phyloP scores from a whole-genome alignment of 2,888 invertebrate genomes.

The Limnephilus lunatus region DNA sequence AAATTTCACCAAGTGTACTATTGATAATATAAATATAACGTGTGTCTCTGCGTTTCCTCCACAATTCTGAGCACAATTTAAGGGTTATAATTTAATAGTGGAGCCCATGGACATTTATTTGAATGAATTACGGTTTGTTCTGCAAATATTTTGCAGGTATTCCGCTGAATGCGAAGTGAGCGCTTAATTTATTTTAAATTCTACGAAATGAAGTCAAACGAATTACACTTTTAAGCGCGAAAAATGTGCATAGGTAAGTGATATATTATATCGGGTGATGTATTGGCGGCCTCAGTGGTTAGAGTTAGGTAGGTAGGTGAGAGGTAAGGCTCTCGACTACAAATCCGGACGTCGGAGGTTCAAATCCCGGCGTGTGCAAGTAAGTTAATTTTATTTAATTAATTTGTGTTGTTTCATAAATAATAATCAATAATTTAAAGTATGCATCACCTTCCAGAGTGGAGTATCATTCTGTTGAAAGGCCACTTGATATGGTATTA shows the following conservation, averaged over 20 bases:
- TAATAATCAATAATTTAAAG: too few species aligned
- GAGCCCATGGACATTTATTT: neutral
- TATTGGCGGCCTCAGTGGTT: neutral
- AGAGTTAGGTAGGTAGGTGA: too few species aligned
- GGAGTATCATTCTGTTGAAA: too few species aligned
- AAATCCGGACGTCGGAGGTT: too few species aligned
- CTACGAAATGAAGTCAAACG: neutral
- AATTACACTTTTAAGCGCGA: neutral
- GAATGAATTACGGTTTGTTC: neutral
- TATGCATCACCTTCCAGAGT: too few species aligned
- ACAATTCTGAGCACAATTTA: neutral
- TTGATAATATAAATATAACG: neutral
- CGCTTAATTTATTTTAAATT: neutral
- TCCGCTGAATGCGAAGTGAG: neutral
- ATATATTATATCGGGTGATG: neutral
- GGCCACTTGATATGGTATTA: too few species aligned
- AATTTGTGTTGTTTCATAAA: too few species aligned
- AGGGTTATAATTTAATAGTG: neutral
- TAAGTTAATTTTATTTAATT: too few species aligned
- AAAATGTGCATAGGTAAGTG: neutral
- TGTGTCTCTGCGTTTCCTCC: neutral
- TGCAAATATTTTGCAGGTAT: neutral
- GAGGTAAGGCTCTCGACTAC: too few species aligned
- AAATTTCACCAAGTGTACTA: slow-evolving; percentile 2
- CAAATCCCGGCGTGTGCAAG: too few species aligned